A percentile compares a stretch with the other conserved stretches of the same genome.
These are phyloP conservation scores for Eubasilissa splendida DNA, from an alignment of 2,888 invertebrate genomes.

Conservation along the genomic window DNA sequence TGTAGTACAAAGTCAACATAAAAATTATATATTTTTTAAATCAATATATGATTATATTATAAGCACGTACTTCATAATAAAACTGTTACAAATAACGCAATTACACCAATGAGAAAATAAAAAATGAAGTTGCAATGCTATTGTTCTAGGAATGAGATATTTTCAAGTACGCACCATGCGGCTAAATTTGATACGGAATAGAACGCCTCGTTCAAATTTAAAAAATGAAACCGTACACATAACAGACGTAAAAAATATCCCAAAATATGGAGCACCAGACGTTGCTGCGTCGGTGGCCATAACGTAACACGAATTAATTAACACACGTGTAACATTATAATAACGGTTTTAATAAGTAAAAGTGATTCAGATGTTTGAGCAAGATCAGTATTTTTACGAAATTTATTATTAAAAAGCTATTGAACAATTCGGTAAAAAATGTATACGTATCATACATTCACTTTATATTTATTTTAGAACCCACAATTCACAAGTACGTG, in stretches of 20 bases:
- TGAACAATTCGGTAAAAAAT: too few relatives aligned
- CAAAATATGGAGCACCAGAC: neutral
- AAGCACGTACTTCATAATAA: neutral
- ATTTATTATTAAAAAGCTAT: too few relatives aligned
- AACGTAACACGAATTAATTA: neutral
- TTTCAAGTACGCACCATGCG: neutral
- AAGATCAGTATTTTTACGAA: too few relatives aligned
- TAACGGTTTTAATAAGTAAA: conserved; percentile 17
- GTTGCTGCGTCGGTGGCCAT: neutral
- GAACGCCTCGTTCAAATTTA: neutral
- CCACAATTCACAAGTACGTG: too few relatives aligned
- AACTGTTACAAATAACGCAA: neutral
- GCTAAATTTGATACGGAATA: conserved; percentile 21
- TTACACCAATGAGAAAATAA: neutral
- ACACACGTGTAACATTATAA: neutral
- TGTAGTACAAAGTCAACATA: too few relatives aligned
- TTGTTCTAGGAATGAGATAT: neutral
- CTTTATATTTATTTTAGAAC: too few relatives aligned
- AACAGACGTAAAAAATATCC: neutral
- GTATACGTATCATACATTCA: too few relatives aligned
- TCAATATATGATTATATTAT: too few relatives aligned
- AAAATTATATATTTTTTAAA: too few relatives aligned
- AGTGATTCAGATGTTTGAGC: neutral
- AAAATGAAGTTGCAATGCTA: neutral
- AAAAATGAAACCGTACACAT: conserved; percentile 25